Conservation (phyloP, 2,888 invertebrate species). For the Parthenolecanium corni region DNA sequence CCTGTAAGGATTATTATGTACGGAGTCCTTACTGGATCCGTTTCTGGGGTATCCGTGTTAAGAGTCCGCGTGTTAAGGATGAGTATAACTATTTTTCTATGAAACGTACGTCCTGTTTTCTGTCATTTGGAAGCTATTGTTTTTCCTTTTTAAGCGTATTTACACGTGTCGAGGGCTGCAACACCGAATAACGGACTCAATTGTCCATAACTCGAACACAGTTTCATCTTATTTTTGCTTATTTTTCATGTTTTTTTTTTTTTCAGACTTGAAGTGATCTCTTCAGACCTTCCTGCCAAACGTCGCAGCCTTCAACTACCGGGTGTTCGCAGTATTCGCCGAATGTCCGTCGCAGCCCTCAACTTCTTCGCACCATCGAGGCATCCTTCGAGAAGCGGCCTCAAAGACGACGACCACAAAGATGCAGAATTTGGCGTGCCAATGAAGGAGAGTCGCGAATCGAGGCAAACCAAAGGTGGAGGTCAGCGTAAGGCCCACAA, state of each 20-base stretch:
- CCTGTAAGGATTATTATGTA: no score
- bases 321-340: conserved; percentile 31
- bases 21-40: no score
- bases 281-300: background rate
- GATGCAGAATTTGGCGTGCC: background rate
- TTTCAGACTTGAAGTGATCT: background rate
- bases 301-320: conserved; percentile 12
- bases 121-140: no score
- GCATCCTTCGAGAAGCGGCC: conserved; percentile 27
- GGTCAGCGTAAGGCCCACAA: conserved; percentile 21
- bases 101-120: no score
- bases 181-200: no score
- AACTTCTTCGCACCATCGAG: conserved; percentile 32
- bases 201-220: no score
- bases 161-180: background rate
- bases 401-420: conserved; percentile 13
- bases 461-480: conserved; percentile 1
- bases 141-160: background rate
- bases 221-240: no score
- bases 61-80: no score
- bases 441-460: conserved; percentile 6
- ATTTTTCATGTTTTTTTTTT: background rate
- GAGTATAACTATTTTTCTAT: no score
- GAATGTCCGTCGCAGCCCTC: conserved; percentile 35
- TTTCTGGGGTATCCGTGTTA: no score